A percentile compares a stretch with the other conserved stretches of the same genome.
Conservation (phyloP, 2,113 vertebrate species). For the Paramormyrops kingsleyae region DNA sequence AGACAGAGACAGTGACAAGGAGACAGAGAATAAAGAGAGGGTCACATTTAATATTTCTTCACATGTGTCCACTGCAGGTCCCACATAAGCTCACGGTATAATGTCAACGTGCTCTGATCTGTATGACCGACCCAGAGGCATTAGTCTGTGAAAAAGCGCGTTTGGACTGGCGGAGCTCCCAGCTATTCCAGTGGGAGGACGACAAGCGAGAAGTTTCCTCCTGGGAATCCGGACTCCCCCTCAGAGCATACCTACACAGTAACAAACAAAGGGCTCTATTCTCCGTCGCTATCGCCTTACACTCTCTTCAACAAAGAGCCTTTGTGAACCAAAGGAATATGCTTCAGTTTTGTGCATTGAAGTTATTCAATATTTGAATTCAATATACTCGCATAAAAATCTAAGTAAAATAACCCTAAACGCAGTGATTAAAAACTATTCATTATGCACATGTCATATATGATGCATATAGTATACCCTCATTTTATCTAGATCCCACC, state of each 20-base stretch:
- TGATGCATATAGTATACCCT: not conserved
- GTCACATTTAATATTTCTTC: not conserved
- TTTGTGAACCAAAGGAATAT: not conserved
- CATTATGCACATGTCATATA: not conserved
- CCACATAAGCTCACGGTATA: not conserved
- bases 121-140: not conserved
- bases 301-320: not conserved
- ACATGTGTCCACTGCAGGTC: not conserved
- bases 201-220: not conserved
- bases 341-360: not conserved
- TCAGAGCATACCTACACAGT: not conserved
- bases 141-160: not conserved
- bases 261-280: conserved; percentile 6
- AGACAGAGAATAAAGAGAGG: not conserved
- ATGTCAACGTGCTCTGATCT: not conserved
- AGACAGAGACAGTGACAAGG: not conserved
- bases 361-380: not conserved
- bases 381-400: not conserved
- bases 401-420: not conserved
- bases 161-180: not conserved
- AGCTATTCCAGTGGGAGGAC: not conserved
- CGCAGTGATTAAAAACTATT: not conserved
- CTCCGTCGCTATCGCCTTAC: not conserved
- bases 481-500: not conserved
- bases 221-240: not conserved